phyloP scores from a whole-genome alignment of 2,888 invertebrate genomes.

The Amphipoea oculea region DNA sequence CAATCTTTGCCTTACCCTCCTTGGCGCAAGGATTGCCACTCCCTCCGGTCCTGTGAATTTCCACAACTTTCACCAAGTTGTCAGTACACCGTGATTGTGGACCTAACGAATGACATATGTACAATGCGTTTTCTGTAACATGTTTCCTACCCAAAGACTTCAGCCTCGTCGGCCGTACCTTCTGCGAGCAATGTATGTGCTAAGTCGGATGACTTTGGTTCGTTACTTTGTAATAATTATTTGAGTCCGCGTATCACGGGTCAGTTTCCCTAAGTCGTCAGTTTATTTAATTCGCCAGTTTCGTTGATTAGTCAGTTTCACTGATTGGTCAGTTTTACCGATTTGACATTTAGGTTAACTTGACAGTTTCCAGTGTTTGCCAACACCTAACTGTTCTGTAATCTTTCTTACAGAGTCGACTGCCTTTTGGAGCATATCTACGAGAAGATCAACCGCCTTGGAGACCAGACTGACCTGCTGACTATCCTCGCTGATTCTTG shows the following conservation, averaged over 20 bases:
- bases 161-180: background rate
- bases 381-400: background rate
- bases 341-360: too few relatives aligned
- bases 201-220: background rate
- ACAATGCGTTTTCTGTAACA: background rate
- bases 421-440: constrained; percentile 42
- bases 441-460: constrained; percentile 33
- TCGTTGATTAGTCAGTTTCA: too few relatives aligned
- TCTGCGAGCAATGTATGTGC: background rate
- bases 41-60: background rate
- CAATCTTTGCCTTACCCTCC: background rate
- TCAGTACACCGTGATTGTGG: background rate
- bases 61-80: background rate
- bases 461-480: constrained; percentile 46
- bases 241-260: too few relatives aligned
- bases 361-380: too few relatives aligned
- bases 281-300: too few relatives aligned
- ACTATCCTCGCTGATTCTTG: constrained; percentile 41
- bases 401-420: constrained; percentile 25
- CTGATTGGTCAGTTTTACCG: too few relatives aligned
- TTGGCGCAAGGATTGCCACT: background rate
- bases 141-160: background rate
- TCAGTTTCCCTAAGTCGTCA: too few relatives aligned
- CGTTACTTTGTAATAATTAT: background rate
- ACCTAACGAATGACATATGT: background rate